Base-by-base conservation (phyloP, 37 sponge, comb jelly and placozoan genomes). In the Dysidea cf. avara region DNA sequence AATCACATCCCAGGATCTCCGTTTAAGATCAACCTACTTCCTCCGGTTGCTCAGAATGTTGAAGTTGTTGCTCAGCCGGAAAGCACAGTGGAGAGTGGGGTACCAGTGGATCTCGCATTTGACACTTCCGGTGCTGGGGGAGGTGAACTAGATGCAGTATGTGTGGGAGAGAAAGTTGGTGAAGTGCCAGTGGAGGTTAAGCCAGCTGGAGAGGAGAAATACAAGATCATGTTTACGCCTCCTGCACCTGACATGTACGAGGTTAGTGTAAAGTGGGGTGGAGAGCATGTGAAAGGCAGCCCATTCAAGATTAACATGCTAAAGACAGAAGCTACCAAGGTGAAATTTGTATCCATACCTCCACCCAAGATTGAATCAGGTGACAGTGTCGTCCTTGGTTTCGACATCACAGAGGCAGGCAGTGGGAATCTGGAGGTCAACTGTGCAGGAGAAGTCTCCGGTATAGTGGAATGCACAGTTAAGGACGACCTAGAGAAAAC, bases 291-390 rank as follows among this genome's bases (percentile, higher is more conserved):
- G 53, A 75, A 87, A 14, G 70, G 65, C 30, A 84, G 86, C 55
- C 94, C 94, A 17, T 94, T 90, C 64, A 39, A 31, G 21, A 80
- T 90, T 9, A 63, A 68, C 11, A 72, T 90, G 34, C 64, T 61
- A 2, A 80, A 69, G 53, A 39, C 68, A 4, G 68, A 68, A 39
- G 76, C 83, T 18, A 28, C 56, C 2, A 59, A 34, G 35, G 83
- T 83, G 11, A 83, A 75, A 34, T 86, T 73, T 29, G 74, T 77
- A 28, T 86, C 77, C 1, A 81, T 80, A 17, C 76, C 66, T 25
- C 68, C 71, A 37, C 61, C 81, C 14, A 63, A 54, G 0, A 70
- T 73, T 9, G 46, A 43, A 43, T 24, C 53, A 1, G 85, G 71
- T 31, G 69, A 81, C 31, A 72, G 86, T 24, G 72, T 83, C 35